phyloP scores from a whole-genome alignment of 2,888 invertebrate genomes.

The Ichneumoninae sp. region DNA sequence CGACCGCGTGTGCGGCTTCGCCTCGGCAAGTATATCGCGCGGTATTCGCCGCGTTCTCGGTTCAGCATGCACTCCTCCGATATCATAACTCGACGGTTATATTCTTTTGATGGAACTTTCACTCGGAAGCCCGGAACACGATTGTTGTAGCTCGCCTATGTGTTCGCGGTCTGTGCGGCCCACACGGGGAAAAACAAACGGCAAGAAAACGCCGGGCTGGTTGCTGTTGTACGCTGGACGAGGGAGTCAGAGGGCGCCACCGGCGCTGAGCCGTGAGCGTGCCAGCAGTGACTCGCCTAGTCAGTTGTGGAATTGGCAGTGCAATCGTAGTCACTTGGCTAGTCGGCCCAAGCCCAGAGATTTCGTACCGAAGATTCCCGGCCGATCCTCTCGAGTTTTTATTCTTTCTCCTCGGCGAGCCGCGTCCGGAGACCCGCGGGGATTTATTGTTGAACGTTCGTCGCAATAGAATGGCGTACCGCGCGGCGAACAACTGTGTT shows the following conservation, averaged over 20 bases:
- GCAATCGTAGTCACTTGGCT: conserved; percentile 29
- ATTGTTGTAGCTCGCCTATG: conserved; percentile 62
- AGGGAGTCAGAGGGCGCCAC: conserved; percentile 12
- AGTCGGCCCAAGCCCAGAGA: conserved; percentile 26
- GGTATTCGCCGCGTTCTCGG: neutral
- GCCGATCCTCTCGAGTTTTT: conserved; percentile 40
- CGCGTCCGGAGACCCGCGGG: neutral
- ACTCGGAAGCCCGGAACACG: conserved; percentile 71
- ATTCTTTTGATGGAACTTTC: conserved; percentile 68
- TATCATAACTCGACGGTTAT: conserved; percentile 35
- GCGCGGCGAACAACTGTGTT: neutral
- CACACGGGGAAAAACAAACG: conserved; percentile 30
- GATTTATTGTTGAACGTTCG: conserved; percentile 63
- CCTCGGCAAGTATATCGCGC: neutral
- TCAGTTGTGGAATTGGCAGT: conserved; percentile 47
- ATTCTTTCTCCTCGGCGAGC: neutral
- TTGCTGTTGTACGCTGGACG: neutral
- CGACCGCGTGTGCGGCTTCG: conserved; percentile 44
- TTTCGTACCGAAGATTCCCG: conserved; percentile 50
- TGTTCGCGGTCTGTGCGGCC: conserved; percentile 36
- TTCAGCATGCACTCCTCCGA: neutral
- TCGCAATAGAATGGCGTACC: conserved; percentile 27
- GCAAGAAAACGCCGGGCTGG: conserved; percentile 11
- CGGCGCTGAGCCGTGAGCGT: neutral
- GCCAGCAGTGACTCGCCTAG: conserved; percentile 35